Conservation (phyloP, 2,888 invertebrate species). For the Idaea aversata region DNA sequence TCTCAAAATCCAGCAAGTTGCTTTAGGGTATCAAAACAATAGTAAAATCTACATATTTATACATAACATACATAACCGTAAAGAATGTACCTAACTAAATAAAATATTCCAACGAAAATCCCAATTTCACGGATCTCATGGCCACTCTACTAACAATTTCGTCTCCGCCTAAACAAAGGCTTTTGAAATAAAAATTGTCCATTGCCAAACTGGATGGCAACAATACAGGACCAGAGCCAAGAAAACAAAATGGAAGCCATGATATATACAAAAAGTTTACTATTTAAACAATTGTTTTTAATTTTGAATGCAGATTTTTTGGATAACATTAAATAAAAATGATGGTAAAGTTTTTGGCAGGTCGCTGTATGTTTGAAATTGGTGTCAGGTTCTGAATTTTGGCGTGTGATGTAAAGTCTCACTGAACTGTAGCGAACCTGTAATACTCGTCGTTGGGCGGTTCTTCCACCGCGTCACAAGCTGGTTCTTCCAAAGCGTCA, state of each 20-base stretch:
- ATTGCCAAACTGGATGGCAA: constrained; percentile 24
- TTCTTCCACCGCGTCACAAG: too few species aligned
- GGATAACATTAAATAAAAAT: background rate
- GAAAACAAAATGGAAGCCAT: background rate
- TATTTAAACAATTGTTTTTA: background rate
- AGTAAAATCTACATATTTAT: too few species aligned
- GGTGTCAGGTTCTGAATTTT: background rate
- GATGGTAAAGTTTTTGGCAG: background rate
- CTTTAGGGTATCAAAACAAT: too few species aligned
- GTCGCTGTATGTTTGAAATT: background rate
- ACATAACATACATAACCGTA: too few species aligned
- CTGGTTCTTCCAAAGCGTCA: too few species aligned
- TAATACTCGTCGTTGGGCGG: too few species aligned
- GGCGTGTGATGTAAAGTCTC: background rate
- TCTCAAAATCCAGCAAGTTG: too few species aligned
- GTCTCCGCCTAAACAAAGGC: constrained; percentile 8
- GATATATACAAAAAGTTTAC: background rate
- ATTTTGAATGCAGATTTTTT: background rate
- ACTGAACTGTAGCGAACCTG: too few species aligned
- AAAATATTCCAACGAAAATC: background rate
- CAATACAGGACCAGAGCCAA: background rate
- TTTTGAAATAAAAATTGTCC: constrained; percentile 19
- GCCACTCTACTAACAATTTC: constrained; percentile 1
- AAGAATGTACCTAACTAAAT: background rate
- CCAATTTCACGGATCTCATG: background rate